phyloP scores from a whole-genome alignment of 1,140 invertebrate genomes.

The Ooceraea biroi region DNA sequence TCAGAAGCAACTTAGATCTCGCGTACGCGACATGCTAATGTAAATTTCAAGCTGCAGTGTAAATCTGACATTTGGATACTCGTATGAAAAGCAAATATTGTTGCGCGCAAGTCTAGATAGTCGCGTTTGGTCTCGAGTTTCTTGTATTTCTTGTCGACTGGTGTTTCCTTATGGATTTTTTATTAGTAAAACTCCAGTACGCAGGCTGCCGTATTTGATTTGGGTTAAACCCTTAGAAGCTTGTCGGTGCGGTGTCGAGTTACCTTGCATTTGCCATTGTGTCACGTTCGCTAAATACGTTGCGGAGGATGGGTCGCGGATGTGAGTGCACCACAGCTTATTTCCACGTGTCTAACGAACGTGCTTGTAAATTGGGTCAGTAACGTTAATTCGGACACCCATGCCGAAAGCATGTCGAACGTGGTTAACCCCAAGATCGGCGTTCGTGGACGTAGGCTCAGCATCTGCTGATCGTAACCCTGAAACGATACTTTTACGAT shows the following conservation, averaged over 20 bases:
- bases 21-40: too few relatives aligned
- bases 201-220: neutral
- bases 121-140: too few relatives aligned
- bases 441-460: neutral
- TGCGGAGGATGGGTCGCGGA: constrained; percentile 14
- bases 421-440: constrained; percentile 20
- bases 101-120: neutral
- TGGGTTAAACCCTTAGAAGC: constrained; percentile 23
- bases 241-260: constrained; percentile 33
- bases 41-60: neutral
- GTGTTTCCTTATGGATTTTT: neutral
- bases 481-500: neutral
- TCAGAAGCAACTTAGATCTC: neutral
- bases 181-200: neutral
- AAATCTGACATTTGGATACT: neutral
- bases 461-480: neutral
- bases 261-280: constrained; percentile 20
- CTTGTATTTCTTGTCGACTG: neutral
- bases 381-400: constrained; percentile 2
- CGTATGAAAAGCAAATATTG: neutral
- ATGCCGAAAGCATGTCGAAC: neutral
- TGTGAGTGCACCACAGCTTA: constrained; percentile 19
- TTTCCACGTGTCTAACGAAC: neutral
- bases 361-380: constrained; percentile 44
- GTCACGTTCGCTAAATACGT: constrained; percentile 43